Evolutionary conservation across 2,797 vertebrate genomes (phyloP).

Genomic region (Alca torda): DNA sequence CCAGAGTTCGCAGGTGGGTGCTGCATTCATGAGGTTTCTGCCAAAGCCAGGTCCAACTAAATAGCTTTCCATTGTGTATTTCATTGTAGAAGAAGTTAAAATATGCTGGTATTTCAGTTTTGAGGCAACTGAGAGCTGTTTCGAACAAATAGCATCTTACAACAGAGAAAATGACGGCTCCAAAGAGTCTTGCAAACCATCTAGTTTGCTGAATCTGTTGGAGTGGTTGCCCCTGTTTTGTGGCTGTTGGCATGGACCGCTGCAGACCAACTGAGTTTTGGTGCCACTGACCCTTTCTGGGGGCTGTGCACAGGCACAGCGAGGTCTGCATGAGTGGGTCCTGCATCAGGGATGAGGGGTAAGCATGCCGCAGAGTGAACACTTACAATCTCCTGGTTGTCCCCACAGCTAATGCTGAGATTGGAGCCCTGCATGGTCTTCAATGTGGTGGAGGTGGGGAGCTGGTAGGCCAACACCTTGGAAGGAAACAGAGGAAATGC

Average conservation of each 20-base stretch:
- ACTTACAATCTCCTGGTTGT: slow-evolving; percentile 79
- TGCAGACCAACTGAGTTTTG: background rate
- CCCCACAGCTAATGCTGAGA: slow-evolving; percentile 83
- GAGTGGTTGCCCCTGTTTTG: background rate
- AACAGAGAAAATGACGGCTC: background rate
- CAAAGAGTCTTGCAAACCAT: background rate
- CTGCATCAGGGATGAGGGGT: background rate
- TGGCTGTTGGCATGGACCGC: background rate
- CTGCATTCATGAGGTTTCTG: background rate
- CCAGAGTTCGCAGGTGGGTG: background rate
- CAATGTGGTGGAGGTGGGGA: slow-evolving; percentile 72
- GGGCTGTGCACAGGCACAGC: background rate
- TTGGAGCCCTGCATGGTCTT: slow-evolving; percentile 89
- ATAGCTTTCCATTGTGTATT: background rate
- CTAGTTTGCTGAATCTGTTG: background rate
- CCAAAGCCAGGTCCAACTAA: background rate
- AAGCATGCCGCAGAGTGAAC: background rate
- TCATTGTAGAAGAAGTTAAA: background rate
- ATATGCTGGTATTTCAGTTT: background rate
- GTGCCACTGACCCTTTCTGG: background rate
- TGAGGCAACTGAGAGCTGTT: background rate
- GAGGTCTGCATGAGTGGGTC: background rate
- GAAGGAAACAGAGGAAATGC: background rate
- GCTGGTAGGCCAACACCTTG: slow-evolving; percentile 79
- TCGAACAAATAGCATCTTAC: background rate